Percentiles rank a stretch among this genome's conserved stretches.
Evolutionary conservation across 1,140 invertebrate genomes (phyloP).

Genomic region (Teleogryllus occipitalis): DNA sequence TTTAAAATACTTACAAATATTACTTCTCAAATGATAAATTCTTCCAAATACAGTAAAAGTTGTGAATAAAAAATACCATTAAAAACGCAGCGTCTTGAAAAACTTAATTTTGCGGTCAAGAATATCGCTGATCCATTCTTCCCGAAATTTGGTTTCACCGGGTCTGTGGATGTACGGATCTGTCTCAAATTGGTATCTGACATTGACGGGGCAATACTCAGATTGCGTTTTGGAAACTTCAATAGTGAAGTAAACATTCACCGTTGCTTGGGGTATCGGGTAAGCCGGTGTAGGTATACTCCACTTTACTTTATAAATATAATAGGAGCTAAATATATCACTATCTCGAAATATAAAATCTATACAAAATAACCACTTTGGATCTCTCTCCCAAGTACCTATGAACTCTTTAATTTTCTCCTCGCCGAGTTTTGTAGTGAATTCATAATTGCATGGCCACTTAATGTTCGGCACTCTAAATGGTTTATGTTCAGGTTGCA

Average conservation of each 20-base stretch:
- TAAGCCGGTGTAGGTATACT: constrained; percentile 29
- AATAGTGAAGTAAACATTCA: constrained; percentile 29
- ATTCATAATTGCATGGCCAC: not conserved
- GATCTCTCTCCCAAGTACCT: not conserved
- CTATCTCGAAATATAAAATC: not conserved
- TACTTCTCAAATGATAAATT: too few relatives aligned
- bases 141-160: constrained; percentile 25
- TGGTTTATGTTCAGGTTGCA: too few relatives aligned
- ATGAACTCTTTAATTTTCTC: not conserved
- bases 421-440: not conserved
- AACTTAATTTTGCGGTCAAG: constrained; percentile 28
- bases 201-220: constrained; percentile 26
- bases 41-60: too few relatives aligned
- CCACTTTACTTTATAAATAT: constrained; percentile 28
- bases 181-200: constrained; percentile 24
- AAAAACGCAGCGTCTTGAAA: constrained; percentile 17
- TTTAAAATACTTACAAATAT: too few relatives aligned
- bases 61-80: too few relatives aligned
- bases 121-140: constrained; percentile 31
- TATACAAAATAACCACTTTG: not conserved
- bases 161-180: constrained; percentile 25
- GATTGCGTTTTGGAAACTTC: constrained; percentile 21
- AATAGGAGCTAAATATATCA: not conserved
- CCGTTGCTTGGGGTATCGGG: constrained; percentile 31
- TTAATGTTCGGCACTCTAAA: not conserved